Evolutionary conservation across 2,797 vertebrate species (phyloP), one percentile per base, ranked within the genome.

Genomic region (Artibeus lituratus): DNA sequence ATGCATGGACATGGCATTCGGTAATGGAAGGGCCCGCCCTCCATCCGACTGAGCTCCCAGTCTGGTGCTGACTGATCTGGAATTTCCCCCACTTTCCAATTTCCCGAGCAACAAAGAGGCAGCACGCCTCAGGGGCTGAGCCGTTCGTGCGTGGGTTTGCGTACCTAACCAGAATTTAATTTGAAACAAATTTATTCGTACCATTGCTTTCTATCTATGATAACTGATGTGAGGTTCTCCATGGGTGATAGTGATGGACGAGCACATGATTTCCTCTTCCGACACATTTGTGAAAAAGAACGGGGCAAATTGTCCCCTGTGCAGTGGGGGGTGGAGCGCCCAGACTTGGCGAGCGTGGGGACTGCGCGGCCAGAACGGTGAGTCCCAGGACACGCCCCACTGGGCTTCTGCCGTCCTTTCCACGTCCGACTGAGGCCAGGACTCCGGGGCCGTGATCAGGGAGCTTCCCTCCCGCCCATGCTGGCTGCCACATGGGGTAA

Each of bases 11-110:
- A 1, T 4, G 49, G 44, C 74, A 2, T 55, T 29, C 62, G 29
- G 0, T 4, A 22, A 21, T 0, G 5, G n/a, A 26, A 22, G 14
- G 42, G 1, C 0, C 19, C 7, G 6, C 49, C 59, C 32, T 12
- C 49, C 1, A 0, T 26, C 70, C 24, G 32, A 3, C 70, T 14
- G 26, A 59, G 49, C 53, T 18, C n/a, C 78, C 39, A 37, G 35
- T 53, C n/a, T 19, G 47, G 67, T 24, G 29, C 73, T n/a, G 0
- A 81, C 0, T 44, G 16, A 29, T 16, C 19, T 29, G 72, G 42
- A 35, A 35, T 62, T 62, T 42, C 22, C 51, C 51, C 47, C 77
- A 53, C 77, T 39, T 29, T 10, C 19, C 37, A 7, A 35, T 44
- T 26, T 42, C 49, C n/a, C 53, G 14, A 24, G 72, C 42, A 42